A percentile compares a stretch with the other conserved stretches of the same genome.
Conservation (phyloP, 2,113 vertebrate species). For the Puffinus mauretanicus region DNA sequence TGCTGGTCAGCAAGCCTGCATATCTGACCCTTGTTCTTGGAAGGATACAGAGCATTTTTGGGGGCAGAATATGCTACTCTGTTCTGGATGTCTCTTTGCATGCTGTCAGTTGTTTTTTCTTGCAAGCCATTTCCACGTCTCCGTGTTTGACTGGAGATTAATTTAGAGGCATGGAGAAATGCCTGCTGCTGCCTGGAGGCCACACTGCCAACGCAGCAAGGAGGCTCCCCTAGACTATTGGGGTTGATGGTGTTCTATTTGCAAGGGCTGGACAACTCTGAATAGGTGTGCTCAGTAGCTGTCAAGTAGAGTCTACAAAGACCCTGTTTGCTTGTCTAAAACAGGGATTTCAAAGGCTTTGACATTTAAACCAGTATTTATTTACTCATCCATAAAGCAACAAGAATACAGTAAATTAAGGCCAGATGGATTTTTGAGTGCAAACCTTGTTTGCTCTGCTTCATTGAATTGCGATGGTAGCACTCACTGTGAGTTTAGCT, state of each 20-base stretch:
- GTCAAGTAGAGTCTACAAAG: background rate
- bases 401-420: background rate
- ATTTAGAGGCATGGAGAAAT: background rate
- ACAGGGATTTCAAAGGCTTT: background rate
- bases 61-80: background rate
- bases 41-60: background rate
- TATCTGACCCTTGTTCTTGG: background rate
- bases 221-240: fast-evolving
- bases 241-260: background rate
- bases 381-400: background rate
- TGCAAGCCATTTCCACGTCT: background rate
- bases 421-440: background rate
- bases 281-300: background rate
- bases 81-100: background rate
- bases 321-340: background rate
- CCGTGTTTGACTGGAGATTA: background rate
- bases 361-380: background rate
- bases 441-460: background rate
- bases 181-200: background rate
- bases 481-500: background rate
- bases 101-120: background rate
- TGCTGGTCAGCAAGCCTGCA: background rate
- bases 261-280: background rate
- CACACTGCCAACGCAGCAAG: fast-evolving
- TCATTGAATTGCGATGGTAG: background rate